Base-by-base conservation (phyloP, 2,797 vertebrate species). In the Microctenopoma steveboyesi region DNA sequence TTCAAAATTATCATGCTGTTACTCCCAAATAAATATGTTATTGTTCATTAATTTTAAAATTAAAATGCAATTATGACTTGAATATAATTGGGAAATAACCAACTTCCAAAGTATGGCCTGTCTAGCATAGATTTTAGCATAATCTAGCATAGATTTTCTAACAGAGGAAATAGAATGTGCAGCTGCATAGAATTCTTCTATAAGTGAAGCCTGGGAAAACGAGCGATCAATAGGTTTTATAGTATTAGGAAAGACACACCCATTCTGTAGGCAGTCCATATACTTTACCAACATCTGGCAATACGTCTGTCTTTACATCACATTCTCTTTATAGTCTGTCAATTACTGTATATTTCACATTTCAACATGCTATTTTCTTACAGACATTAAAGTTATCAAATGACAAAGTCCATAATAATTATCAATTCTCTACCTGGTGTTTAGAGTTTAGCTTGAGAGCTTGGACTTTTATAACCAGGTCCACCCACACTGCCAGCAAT, bases 161-260 rank as follows among this genome's bases (percentile, higher is more conserved):
- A 67, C 55, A 69, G 72, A 75, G 58, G 59, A 69, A 69, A 57
- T 75, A 81, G 60, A 79, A 71, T n/a, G 76, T 76, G 78, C 90
- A 93, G 91, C 92, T 94, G 92, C 88, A 92, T 92, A 77, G 74
- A 92, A 93, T 92, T 87, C 89, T 65, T 81, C 78, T 78, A 83
- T 82, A 85, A 91, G 89, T 88, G 78, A 88, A 85, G 83, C 84
- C 89, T 89, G 87, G 71, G 82, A 91, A 91, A 92, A 88, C 72
- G 81, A 86, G 80, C 84, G 88, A 91, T 91, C 90, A 89, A 89
- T 89, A 86, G 84, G 40, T 76, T 78, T 64, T 9, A 18, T n/a
- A 8, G 45, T 75, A 88, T 87, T 73, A 85, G 64, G 76, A 85
- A 72, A 64, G 86, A 78, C 89, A 89, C 88, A 69, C 89, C 90